phyloP scores from a whole-genome alignment of 2,888 invertebrate species.

The Rosalia funebris region DNA sequence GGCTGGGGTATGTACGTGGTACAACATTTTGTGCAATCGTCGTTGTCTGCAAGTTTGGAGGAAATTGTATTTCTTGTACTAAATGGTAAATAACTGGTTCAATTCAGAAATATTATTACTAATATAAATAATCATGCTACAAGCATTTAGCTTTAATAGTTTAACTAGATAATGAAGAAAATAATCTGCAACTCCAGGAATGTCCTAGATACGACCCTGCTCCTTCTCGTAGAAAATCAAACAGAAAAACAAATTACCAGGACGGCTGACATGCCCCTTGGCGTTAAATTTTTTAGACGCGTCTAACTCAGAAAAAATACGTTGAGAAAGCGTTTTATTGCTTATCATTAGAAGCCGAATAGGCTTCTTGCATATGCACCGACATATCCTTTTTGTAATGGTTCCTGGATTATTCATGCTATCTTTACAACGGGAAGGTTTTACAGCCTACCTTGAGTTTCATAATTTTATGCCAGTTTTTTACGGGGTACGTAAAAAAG shows the following conservation, averaged over 20 bases:
- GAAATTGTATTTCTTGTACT: neutral
- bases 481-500: constrained; percentile 3
- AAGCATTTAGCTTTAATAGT: neutral
- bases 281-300: constrained; percentile 44
- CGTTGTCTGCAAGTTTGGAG: neutral
- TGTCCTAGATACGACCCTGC: neutral
- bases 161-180: neutral
- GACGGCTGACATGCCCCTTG: constrained; percentile 35
- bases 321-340: constrained; percentile 35
- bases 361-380: neutral
- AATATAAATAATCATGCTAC: neutral
- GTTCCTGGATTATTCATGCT: constrained; percentile 8
- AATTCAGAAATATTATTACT: neutral
- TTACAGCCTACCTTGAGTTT: neutral
- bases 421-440: constrained; percentile 2
- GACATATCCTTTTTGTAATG: neutral
- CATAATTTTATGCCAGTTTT: constrained; percentile 9
- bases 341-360: constrained; percentile 22
- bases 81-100: neutral
- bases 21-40: too few species aligned
- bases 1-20: too few species aligned
- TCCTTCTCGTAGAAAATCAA: neutral
- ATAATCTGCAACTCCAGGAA: neutral
- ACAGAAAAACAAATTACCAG: constrained; percentile 42
- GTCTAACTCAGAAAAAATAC: constrained; percentile 31